These are phyloP conservation scores for Pemphigus obesinymphae DNA, from an alignment of 1,140 invertebrate species.

Conservation along the genomic window DNA sequence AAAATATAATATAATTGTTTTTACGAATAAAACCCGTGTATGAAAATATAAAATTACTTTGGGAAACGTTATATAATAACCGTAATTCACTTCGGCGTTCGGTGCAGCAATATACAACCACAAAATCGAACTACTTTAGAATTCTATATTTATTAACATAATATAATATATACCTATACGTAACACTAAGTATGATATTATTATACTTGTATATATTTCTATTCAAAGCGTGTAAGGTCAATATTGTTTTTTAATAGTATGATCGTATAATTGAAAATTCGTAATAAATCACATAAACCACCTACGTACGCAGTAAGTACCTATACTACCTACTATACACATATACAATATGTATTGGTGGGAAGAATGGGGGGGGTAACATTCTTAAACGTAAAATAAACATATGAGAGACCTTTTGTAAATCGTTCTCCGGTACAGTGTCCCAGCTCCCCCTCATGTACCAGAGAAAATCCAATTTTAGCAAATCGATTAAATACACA, in stretches of 20 bases:
- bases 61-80: no score
- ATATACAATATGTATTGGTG: neutral
- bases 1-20: no score
- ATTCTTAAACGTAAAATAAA: no score
- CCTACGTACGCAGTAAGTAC: neutral
- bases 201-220: neutral
- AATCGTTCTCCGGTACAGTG: neutral
- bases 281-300: neutral
- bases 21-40: no score
- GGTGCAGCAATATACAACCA: no score
- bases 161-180: no score
- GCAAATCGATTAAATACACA: neutral
- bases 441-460: no score
- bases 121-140: neutral
- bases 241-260: neutral
- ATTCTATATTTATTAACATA: no score
- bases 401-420: neutral
- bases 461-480: constrained; percentile 22
- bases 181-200: no score
- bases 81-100: neutral
- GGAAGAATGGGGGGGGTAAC: no score
- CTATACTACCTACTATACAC: no score
- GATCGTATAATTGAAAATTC: neutral
- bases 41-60: neutral
- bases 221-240: neutral